Evolutionary conservation across 2,888 invertebrate genomes (phyloP), one percentile per base, ranked within the genome.

Genomic region (Maniola hyperantus): DNA sequence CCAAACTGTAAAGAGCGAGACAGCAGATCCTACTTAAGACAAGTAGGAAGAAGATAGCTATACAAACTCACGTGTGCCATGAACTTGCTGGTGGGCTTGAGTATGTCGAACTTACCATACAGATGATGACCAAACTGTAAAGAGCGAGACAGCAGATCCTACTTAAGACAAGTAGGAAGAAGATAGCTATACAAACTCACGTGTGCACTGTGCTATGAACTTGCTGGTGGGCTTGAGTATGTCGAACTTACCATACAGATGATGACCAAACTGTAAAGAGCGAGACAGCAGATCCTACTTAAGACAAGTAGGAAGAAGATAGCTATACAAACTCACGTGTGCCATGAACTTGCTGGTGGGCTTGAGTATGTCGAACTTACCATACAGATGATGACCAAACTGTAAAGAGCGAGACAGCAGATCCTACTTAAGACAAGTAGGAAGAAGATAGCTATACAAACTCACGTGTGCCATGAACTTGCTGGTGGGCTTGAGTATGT

Each of bases 381-480:
- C 26, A 26, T 96, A 26, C 26, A 26, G 26, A 26, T 4, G 26
- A 26, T 26, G 26, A 26, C 26, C 26, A 26, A 26, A 26, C 26
- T 26, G 26, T 2, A 1, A 26, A 26, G 26, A 26, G 26, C 26
- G 4, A 26, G 26, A 26, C 26, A 26, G 26, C 26, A 26, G 26
- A 26, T 26, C 26, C 26, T 26, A 26, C 26, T 26, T 26, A 26
- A 4, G 26, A 26, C 26, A 26, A 26, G 26, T 26, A 26, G 36
- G 36, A 36, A 36, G 36, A 36, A 46, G 46, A 15, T 15, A 15
- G 46, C 6, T 46, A 46, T 15, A 15, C 5, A 5, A 50, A 92
- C 95, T 92, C 86, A 96, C 96, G 82, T 98, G 98, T 0, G 97
- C 98, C 95, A 98, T 95, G 80, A 96, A 97, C 87, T 97, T 97